Conservation (phyloP, 2,113 vertebrate genomes). For the Condylura cristata region DNA sequence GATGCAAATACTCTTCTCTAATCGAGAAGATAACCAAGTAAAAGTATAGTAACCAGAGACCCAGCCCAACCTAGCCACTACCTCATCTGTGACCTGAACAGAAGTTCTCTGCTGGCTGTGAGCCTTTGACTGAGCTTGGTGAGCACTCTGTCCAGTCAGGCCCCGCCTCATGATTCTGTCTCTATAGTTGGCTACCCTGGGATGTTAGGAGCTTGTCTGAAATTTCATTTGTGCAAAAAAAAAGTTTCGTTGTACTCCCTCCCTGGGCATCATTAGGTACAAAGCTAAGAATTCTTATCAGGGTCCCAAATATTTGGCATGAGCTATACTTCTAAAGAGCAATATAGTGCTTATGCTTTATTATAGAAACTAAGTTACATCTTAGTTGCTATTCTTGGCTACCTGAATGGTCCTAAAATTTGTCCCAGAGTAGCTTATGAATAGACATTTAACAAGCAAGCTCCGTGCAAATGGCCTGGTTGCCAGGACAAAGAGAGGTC, state of each 20-base stretch:
- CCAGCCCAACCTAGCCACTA: neutral
- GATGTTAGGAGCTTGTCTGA: neutral
- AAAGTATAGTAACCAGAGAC: neutral
- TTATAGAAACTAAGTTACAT: slow-evolving; percentile 42
- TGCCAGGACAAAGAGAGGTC: neutral
- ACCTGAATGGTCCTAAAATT: slow-evolving; percentile 53
- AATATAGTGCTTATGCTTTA: slow-evolving; percentile 48
- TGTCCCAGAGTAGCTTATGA: slow-evolving; percentile 49
- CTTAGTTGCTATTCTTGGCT: slow-evolving; percentile 56
- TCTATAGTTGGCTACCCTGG: neutral
- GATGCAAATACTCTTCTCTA: neutral
- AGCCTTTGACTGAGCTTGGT: neutral
- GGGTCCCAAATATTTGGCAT: slow-evolving; percentile 40
- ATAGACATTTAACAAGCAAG: slow-evolving; percentile 48
- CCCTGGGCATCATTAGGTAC: neutral
- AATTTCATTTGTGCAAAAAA: neutral
- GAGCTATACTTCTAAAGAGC: slow-evolving; percentile 28
- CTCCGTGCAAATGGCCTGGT: neutral
- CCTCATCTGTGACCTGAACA: neutral
- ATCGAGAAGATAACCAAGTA: neutral
- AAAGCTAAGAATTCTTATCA: slow-evolving; percentile 23
- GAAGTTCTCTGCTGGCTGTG: neutral
- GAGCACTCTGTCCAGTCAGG: neutral
- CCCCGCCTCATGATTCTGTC: neutral
- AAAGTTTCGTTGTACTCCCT: neutral